Base-by-base conservation (phyloP, 2,888 invertebrate genomes). In the Drymonia ruficornis region DNA sequence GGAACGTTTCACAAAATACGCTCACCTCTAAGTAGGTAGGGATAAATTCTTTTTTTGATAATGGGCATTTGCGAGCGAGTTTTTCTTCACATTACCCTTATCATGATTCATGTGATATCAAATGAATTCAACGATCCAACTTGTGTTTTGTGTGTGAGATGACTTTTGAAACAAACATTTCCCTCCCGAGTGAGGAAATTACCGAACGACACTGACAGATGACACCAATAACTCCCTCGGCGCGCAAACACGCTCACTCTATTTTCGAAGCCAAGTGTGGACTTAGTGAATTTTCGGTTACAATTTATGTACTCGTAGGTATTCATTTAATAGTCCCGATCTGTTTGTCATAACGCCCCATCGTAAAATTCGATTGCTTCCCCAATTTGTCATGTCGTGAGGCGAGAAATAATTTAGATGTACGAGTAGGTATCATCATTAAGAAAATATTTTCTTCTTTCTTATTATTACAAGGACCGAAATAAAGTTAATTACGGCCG, bases 131-230 rank as follows among this genome's bases (percentile, higher is more conserved):
- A 54, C 67, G 61, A 61, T 65, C 66, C 62, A 78, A 80, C 73
- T 80, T 80, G 69, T 76, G 75, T 75, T 80, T 76, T 80, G 76
- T 77, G 79, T 78, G 76, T 76, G 73, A 80, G 78, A 84, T 80
- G 81, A 87, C 83, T 86, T 87, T 82, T 78, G 83, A 76, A 87
- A 86, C 83, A 83, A 83, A 83, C 83, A 82, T 84, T 84, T 80
- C 77, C 78, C 81, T 75, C 72, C 69, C 74, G 72, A 78, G 79
- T 79, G 79, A 83, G 84, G 81, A 87, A 87, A 88, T 89, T 86
- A 86, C 85, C 79, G 78, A 83, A 83, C 79, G 87, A 84, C 89
- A 81, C 78, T 88, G 89, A 90, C 84, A 85, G 82, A 90, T 89
- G 85, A 83, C 78, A 79, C 83, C 86, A 86, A 88, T 88, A 87